Evolutionary conservation across 2,113 vertebrate species (phyloP).

Genomic region (Etheostoma spectabile): DNA sequence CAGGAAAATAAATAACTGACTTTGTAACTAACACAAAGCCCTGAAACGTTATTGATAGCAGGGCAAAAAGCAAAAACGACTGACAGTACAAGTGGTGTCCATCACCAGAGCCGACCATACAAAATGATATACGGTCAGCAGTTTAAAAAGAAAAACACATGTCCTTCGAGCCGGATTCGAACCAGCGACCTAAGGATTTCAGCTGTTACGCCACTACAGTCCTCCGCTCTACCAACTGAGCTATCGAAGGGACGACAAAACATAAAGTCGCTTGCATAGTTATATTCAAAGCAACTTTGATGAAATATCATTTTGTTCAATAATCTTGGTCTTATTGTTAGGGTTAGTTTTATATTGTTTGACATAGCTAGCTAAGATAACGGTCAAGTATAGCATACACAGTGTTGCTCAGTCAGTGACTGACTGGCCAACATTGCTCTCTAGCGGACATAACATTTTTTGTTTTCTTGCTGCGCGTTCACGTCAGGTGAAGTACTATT

Average conservation of each 20-base stretch:
- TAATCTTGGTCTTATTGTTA: too few species aligned
- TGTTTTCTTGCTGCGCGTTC: too few species aligned
- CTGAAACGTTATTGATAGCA: not conserved
- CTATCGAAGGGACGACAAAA: slow-evolving; percentile 67
- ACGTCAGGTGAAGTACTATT: too few species aligned
- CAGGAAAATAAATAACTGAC: not conserved
- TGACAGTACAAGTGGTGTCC: not conserved
- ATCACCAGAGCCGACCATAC: too few species aligned
- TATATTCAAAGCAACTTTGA: too few species aligned
- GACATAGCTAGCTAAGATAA: too few species aligned
- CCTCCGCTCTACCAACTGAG: slow-evolving; percentile 79
- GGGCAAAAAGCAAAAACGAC: not conserved
- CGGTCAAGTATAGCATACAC: too few species aligned
- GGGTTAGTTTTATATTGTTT: too few species aligned
- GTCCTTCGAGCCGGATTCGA: slow-evolving; percentile 82
- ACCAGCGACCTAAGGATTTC: slow-evolving; percentile 83
- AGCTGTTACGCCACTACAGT: not conserved
- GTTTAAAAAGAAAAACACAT: fast-evolving
- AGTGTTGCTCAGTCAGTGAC: too few species aligned
- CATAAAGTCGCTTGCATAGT: fast-evolving
- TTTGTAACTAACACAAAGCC: not conserved
- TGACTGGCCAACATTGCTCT: too few species aligned
- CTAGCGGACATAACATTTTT: too few species aligned
- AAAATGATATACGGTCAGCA: not conserved
- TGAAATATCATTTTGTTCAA: too few species aligned